These are phyloP conservation scores for Andrena chrysosceles DNA, from an alignment of 2,888 invertebrate genomes.

Conservation along the genomic window DNA sequence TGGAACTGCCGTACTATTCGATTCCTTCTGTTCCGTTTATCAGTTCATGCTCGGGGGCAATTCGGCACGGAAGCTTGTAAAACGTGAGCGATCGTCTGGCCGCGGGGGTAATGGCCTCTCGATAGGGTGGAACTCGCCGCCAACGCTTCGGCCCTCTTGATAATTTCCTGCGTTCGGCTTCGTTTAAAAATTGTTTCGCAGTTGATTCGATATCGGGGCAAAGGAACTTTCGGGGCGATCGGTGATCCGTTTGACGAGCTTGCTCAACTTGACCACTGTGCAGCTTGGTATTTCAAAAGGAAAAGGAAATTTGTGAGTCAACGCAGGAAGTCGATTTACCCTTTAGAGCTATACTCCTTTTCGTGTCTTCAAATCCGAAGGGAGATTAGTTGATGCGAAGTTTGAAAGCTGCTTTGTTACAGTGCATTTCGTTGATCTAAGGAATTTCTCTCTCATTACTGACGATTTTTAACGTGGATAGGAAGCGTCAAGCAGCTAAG, in stretches of 20 bases:
- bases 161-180: not conserved
- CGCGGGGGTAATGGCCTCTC: slow-evolving; percentile 32
- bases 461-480: slow-evolving; percentile 19
- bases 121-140: not conserved
- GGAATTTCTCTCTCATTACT: slow-evolving; percentile 1
- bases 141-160: not conserved
- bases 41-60: slow-evolving; percentile 29
- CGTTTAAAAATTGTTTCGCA: not conserved
- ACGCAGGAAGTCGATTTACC: not conserved
- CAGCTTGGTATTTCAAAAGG: not conserved
- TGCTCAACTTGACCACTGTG: slow-evolving; percentile 11
- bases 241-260: not conserved
- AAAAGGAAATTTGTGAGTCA: not conserved
- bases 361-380: too few relatives aligned
- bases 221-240: not conserved
- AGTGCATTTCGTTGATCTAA: not conserved
- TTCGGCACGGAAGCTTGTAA: slow-evolving; percentile 28
- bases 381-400: too few relatives aligned
- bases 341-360: not conserved
- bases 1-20: slow-evolving; percentile 34
- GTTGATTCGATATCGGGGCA: not conserved
- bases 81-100: slow-evolving; percentile 41
- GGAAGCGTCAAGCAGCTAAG: not conserved
- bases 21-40: slow-evolving; percentile 27
- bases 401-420: too few relatives aligned